Evolutionary conservation across 2,888 invertebrate species (phyloP).

Genomic region (Idaea dimidiata): DNA sequence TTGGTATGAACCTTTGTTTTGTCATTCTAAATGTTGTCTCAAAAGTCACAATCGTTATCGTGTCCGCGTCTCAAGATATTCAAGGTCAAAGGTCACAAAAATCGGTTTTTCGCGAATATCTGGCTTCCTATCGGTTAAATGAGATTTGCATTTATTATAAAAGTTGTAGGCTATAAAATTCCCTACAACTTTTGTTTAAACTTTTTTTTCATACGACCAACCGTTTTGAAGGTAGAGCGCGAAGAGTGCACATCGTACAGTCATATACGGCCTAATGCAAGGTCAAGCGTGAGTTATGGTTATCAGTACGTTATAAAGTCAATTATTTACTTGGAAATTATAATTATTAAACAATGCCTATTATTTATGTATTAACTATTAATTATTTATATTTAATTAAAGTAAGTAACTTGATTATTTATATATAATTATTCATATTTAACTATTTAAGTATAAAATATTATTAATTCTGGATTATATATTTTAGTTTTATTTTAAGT

Average conservation of each 20-base stretch:
- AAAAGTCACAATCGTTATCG: slow-evolving; percentile 16
- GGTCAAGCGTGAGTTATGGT: slow-evolving; percentile 31
- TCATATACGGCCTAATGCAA: slow-evolving; percentile 31
- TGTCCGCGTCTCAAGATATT: slow-evolving; percentile 19
- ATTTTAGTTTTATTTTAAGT: slow-evolving; percentile 20
- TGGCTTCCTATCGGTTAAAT: slow-evolving; percentile 20
- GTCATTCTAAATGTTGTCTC: slow-evolving; percentile 17
- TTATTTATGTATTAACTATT: slow-evolving; percentile 23
- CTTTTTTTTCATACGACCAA: slow-evolving; percentile 28
- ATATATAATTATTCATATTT: slow-evolving; percentile 22
- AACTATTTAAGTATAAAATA: slow-evolving; percentile 23
- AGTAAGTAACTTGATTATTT: slow-evolving; percentile 17
- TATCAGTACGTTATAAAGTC: slow-evolving; percentile 28
- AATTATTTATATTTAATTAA: slow-evolving; percentile 21
- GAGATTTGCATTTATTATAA: slow-evolving; percentile 19
- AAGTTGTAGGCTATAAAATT: slow-evolving; percentile 24
- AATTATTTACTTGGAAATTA: slow-evolving; percentile 15
- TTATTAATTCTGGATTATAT: slow-evolving; percentile 21
- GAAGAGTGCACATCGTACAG: slow-evolving; percentile 25
- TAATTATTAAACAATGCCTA: slow-evolving; percentile 20
- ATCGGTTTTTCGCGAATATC: slow-evolving; percentile 16
- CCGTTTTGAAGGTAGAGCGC: slow-evolving; percentile 27
- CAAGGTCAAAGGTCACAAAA: slow-evolving; percentile 14
- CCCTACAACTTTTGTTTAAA: slow-evolving; percentile 24
- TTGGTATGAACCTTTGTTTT: slow-evolving; percentile 17